Evolutionary conservation across 2,113 vertebrate species (phyloP).

Genomic region (Notiomystis cincta): DNA sequence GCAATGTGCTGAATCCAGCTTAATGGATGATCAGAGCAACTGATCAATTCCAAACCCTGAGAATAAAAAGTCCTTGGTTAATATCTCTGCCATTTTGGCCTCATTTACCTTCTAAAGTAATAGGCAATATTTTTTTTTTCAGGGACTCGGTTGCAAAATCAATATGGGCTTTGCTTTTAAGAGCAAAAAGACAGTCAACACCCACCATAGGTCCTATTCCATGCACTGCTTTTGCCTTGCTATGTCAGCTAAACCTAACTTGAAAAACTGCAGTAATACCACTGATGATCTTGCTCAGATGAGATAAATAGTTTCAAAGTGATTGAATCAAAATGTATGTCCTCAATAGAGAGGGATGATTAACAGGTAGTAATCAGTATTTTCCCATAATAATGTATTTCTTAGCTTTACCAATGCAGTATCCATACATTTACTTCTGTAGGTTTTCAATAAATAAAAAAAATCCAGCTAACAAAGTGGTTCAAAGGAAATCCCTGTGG

Average conservation of each 20-base stretch:
- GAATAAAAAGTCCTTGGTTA: neutral
- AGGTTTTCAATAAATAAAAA: neutral
- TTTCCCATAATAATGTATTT: neutral
- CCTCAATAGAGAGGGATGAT: neutral
- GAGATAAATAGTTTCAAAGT: neutral
- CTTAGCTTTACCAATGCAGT: neutral
- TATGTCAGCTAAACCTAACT: neutral
- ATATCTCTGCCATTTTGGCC: neutral
- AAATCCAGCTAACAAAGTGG: neutral
- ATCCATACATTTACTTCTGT: neutral
- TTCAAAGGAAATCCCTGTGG: neutral
- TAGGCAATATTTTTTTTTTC: constrained; percentile 3
- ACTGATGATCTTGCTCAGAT: neutral
- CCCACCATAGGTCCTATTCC: neutral
- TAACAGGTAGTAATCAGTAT: neutral
- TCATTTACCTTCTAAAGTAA: constrained; percentile 20
- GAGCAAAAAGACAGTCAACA: neutral
- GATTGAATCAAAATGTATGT: neutral
- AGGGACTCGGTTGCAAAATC: neutral
- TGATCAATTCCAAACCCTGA: neutral
- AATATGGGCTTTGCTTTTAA: neutral
- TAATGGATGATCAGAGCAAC: neutral
- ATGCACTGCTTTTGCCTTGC: neutral
- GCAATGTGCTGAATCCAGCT: neutral
- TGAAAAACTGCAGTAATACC: neutral